Evolutionary conservation across 2,888 invertebrate species (phyloP).

Genomic region (Dicyrtoma fusca): DNA sequence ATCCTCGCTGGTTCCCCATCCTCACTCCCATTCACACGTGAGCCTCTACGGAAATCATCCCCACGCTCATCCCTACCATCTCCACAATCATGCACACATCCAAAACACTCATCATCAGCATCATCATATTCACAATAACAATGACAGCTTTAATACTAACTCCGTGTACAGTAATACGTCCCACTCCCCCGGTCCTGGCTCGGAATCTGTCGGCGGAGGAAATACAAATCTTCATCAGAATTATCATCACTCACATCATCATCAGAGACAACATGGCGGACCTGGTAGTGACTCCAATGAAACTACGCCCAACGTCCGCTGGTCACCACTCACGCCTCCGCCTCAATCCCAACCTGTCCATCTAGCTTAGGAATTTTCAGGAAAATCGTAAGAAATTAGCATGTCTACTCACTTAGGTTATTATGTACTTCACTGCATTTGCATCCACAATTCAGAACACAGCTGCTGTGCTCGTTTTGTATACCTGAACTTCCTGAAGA

Average conservation of each 20-base stretch:
- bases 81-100: conserved; percentile 34
- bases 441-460: no score
- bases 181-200: conserved; percentile 15
- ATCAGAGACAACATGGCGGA: conserved; percentile 31
- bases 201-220: conserved; percentile 19
- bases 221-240: conserved; percentile 27
- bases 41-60: conserved; percentile 31
- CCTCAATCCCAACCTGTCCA: conserved; percentile 51
- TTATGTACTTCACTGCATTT: no score
- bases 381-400: conserved; percentile 2
- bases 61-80: conserved; percentile 30
- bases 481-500: no score
- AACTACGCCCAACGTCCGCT: conserved; percentile 39
- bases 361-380: conserved; percentile 20
- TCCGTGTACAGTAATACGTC: background rate
- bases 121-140: conserved; percentile 37
- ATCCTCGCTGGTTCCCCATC: background rate
- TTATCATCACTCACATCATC: conserved; percentile 31
- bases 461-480: no score
- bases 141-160: conserved; percentile 27
- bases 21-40: conserved; percentile 19
- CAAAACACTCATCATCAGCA: conserved; percentile 17
- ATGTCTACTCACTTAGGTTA: no score
- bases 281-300: conserved; percentile 29
- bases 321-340: conserved; percentile 54